These are phyloP conservation scores for Anodontia alba DNA, from an alignment of 2,888 invertebrate genomes.

Conservation along the genomic window DNA sequence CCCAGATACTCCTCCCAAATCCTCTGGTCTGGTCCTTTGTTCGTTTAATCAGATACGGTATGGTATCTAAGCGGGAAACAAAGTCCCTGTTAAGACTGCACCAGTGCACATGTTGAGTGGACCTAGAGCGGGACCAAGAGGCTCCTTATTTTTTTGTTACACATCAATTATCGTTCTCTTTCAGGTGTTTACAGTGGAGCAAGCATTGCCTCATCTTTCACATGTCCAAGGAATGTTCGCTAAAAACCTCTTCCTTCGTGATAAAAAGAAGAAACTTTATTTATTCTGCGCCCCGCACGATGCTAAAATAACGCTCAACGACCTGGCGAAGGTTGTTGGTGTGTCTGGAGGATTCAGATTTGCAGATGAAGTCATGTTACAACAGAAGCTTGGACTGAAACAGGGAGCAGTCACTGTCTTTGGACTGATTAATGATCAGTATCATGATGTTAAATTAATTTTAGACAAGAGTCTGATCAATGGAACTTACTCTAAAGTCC, in stretches of 20 bases:
- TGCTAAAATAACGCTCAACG: constrained; percentile 80
- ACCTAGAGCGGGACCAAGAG: too few species aligned
- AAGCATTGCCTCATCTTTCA: constrained; percentile 79
- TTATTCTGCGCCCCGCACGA: constrained; percentile 82
- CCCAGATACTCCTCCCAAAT: too few species aligned
- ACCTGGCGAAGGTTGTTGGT: constrained; percentile 79
- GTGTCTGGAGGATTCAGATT: constrained; percentile 83
- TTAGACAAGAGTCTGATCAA: constrained; percentile 75
- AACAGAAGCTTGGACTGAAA: constrained; percentile 81
- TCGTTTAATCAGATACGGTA: too few species aligned
- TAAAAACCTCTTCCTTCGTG: constrained; percentile 84
- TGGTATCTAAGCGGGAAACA: too few species aligned
- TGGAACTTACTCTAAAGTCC: constrained; percentile 69
- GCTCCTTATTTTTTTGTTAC: too few species aligned
- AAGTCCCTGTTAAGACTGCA: too few species aligned
- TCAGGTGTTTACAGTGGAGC: constrained; percentile 84
- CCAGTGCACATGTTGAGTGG: too few species aligned
- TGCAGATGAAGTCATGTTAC: constrained; percentile 80
- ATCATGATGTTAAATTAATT: constrained; percentile 78
- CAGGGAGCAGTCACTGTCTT: constrained; percentile 84
- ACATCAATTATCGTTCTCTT: constrained; percentile 16
- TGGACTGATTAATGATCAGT: constrained; percentile 83
- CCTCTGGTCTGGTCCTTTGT: too few species aligned
- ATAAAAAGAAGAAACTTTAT: constrained; percentile 84
- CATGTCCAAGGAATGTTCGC: constrained; percentile 79